Conservation (phyloP, 2,888 invertebrate genomes). For the Cryptus armator region DNA sequence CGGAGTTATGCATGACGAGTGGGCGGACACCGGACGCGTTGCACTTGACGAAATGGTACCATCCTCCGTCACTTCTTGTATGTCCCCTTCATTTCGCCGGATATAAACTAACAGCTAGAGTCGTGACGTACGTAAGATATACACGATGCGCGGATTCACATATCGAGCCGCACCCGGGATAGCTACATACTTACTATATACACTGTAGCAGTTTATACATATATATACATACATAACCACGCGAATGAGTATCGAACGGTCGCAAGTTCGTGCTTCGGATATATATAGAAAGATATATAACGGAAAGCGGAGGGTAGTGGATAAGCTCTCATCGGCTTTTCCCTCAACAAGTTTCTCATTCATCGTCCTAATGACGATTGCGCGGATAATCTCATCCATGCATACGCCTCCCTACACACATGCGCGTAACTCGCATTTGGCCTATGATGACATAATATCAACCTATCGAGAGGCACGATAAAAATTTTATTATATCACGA, state of each 20-base stretch:
- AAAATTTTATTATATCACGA: background rate
- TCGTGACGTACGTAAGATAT: conserved; percentile 51
- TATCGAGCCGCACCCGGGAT: conserved; percentile 51
- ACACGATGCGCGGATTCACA: conserved; percentile 49
- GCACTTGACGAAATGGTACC: conserved; percentile 21
- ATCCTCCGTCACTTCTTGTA: background rate
- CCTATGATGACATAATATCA: background rate
- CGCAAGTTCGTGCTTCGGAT: conserved; percentile 30
- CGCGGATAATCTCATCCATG: conserved; percentile 23
- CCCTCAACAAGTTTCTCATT: conserved; percentile 55
- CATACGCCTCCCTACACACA: background rate
- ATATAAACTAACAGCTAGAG: conserved; percentile 19
- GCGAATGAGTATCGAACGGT: conserved; percentile 49
- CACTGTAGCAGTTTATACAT: conserved; percentile 1
- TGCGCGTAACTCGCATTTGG: background rate
- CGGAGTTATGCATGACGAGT: background rate
- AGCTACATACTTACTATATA: conserved; percentile 8
- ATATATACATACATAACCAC: conserved; percentile 8
- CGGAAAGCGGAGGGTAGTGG: background rate
- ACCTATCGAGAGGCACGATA: background rate
- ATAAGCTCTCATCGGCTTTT: conserved; percentile 46
- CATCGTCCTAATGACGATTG: conserved; percentile 46
- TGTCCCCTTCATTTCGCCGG: background rate
- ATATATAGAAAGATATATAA: conserved; percentile 30
- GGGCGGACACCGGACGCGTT: conserved; percentile 8